Conservation (phyloP, 2,797 vertebrate species). For the Acridotheres tristis region DNA sequence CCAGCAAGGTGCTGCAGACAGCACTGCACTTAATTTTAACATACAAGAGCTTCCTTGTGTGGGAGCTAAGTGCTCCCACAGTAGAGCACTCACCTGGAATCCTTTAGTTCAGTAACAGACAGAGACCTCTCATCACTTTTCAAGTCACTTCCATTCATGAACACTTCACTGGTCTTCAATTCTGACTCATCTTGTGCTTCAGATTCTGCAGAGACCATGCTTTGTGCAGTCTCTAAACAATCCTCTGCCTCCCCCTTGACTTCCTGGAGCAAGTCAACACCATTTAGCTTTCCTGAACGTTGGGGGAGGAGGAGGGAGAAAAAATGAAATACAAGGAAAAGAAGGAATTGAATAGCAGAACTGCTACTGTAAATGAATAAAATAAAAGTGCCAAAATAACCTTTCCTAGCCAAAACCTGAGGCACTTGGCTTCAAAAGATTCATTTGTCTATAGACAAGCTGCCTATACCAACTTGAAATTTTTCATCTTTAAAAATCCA, state of each 20-base stretch:
- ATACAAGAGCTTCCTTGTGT: neutral
- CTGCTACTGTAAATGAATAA: neutral
- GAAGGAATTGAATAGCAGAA: neutral
- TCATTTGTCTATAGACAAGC: neutral
- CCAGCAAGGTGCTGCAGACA: neutral
- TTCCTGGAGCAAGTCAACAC: slow-evolving; percentile 1
- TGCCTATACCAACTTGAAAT: neutral
- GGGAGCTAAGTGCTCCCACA: neutral
- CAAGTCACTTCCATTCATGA: slow-evolving; percentile 78
- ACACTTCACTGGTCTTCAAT: slow-evolving; percentile 46
- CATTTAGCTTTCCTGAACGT: slow-evolving; percentile 54
- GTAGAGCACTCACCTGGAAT: slow-evolving; percentile 78
- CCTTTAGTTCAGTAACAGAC: slow-evolving; percentile 66
- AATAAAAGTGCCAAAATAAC: neutral
- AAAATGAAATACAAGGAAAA: neutral
- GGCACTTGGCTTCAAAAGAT: neutral
- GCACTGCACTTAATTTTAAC: neutral
- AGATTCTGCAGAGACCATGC: slow-evolving; percentile 1
- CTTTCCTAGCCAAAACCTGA: neutral
- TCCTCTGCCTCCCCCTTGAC: neutral
- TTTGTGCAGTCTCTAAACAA: neutral
- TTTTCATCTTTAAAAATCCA: neutral
- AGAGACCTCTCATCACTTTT: slow-evolving; percentile 70
- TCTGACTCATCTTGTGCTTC: neutral
- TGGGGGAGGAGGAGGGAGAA: accelerated